Percentiles rank a stretch among this genome's conserved stretches.
Evolutionary conservation across 2,888 invertebrate species (phyloP).

Genomic region (Crossocerus cetratus): DNA sequence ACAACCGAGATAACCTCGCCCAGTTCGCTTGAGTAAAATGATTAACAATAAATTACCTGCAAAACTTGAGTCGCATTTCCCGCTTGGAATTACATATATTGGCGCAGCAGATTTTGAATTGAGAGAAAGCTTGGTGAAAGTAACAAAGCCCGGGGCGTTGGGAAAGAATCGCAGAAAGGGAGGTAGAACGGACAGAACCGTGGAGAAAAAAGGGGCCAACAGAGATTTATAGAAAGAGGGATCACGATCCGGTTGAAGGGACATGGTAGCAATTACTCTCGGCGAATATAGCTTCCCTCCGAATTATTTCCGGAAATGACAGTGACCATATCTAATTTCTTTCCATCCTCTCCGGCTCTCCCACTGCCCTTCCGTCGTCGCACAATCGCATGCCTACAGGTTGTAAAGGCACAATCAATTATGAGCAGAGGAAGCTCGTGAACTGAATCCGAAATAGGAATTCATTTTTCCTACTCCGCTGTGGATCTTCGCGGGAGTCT

Average conservation of each 20-base stretch:
- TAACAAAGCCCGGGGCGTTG: neutral
- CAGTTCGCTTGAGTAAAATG: too few species aligned
- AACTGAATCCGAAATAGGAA: constrained; percentile 2
- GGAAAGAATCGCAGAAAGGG: neutral
- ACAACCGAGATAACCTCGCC: too few species aligned
- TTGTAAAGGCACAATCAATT: constrained; percentile 1
- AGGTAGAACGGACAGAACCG: neutral
- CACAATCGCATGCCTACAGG: neutral
- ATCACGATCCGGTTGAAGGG: neutral
- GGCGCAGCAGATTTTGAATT: too few species aligned
- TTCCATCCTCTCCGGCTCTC: neutral
- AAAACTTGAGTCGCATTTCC: too few species aligned
- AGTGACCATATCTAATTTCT: constrained; percentile 6
- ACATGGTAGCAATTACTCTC: constrained; percentile 3
- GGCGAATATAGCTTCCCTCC: neutral
- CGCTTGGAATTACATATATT: too few species aligned
- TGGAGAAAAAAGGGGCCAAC: neutral
- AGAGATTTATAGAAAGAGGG: constrained; percentile 4
- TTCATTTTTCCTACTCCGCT: neutral
- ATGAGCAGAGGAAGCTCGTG: neutral
- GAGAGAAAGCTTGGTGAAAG: too few species aligned
- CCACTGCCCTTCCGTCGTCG: neutral
- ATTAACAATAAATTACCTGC: too few species aligned
- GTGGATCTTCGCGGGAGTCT: too few species aligned
- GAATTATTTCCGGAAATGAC: constrained; percentile 5